Base-by-base conservation (phyloP, 2,888 invertebrate genomes). In the Stomorhina lunata region DNA sequence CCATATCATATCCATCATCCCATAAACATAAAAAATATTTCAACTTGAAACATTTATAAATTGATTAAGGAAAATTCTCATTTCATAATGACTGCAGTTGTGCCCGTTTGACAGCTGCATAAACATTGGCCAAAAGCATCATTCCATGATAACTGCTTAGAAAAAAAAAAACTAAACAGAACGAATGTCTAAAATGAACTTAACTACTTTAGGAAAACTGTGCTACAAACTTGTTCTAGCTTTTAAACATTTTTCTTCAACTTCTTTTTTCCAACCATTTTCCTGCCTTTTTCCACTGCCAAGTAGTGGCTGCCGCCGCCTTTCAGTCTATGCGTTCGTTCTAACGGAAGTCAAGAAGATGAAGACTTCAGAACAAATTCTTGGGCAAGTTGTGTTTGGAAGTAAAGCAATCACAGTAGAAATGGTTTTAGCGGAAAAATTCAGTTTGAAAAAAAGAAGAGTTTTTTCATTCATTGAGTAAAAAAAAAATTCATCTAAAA, bases 311-410 rank as follows among this genome's bases (percentile, higher is more conserved):
- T 75, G 20, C 20, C n/a, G 75, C 66, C 77, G 77, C 77, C 81
- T 72, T 63, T 48, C 40, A 66, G 77, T 81, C 71, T 81, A 10
- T 25, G n/a, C 40, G 53, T 45, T 68, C 40, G 53, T 45, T 68
- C 73, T 75, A 80, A 80, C 73, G 80, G 80, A 72, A 48, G 65
- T 29, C 17, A 12, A 34, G 57, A 40, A 65, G 45, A 72, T 22
- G 50, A 57, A 27, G 25, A 17, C 53, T 45, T 48, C 1, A 40
- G 48, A 61, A 61, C 27, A 68, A 32, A 34, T 53, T 61, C 53
- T 66, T 73, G 34, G 57, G 17, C 63, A 27, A 65, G 55, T 65
- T 45, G 20, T 55, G 34, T 65, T 53, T 50, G 59, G 29, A 20
- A 45, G 0, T 20, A 32, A 57, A 29, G 4, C 45, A 34, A 65